Base-by-base conservation (phyloP, 92 coral and sea anemone species). In the Anthopleura xanthogrammica region DNA sequence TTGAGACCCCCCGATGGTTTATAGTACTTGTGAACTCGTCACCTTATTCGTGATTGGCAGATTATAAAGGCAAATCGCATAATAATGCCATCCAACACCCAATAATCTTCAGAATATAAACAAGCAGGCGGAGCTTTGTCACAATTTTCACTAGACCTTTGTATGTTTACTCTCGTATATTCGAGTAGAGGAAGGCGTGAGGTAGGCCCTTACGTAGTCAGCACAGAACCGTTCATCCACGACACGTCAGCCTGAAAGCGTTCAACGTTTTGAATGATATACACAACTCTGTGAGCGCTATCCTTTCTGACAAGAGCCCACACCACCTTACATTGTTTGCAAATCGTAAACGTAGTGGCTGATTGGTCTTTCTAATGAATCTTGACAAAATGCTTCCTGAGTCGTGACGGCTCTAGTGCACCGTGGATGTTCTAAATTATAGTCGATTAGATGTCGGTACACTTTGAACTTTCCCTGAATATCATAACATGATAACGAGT, bases 1-100 rank as follows among this genome's bases (percentile, higher is more conserved):
- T 93, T 89, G 98, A 85, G 93, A 90, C 98, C 98, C 94, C 98
- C 98, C 76, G 98, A 84, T 93, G 98, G 88, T 92, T 83, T 84
- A 87, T 89, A 90, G 98, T 87, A 88, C 89, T 93, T 92, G 98
- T 87, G 90, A 89, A 93, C 98, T 85, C 95, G 91, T 89, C 92
- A 93, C 87, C 95, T 82, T 72, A 85, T 65, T 79, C 85, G 90
- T 90, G 95, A 93, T 93, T 93, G 98, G 98, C 95, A 93, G 98
- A 93, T 89, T 82, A 87, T 82, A 90, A 93, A 91, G 87, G 95
- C 91, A 93, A 93, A 93, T 93, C 93, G 98, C 87, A 91, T 93
- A 88, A 93, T 93, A 93, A 93, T 93, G 92, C 91, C 77, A 85
- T 72, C 95, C 88, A 93, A 93, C 93, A 93, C 98, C 98, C 98